A percentile compares a stretch with the other conserved stretches of the same genome.
phyloP scores from a whole-genome alignment of 2,888 invertebrate genomes.

The Hipparchia semele region DNA sequence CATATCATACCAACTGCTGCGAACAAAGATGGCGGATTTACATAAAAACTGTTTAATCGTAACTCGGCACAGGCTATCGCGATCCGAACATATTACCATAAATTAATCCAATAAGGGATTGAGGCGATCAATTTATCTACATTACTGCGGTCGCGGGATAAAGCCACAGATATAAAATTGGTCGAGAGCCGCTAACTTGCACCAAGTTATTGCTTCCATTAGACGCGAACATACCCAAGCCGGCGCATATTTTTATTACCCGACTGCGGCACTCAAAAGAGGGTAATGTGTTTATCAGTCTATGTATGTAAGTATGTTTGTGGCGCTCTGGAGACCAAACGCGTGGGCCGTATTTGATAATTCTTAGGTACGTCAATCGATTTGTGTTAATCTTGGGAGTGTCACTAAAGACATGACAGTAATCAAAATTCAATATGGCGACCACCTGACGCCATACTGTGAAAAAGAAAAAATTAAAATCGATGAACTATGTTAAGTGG shows the following conservation, averaged over 20 bases:
- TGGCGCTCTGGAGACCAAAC: too few species aligned
- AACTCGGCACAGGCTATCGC: slow-evolving; percentile 69
- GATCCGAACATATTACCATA: slow-evolving; percentile 73
- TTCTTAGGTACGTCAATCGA: too few species aligned
- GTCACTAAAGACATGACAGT: too few species aligned
- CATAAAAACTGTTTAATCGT: slow-evolving; percentile 80
- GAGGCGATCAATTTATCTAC: slow-evolving; percentile 70
- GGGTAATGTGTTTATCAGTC: too few species aligned
- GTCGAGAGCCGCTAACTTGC: slow-evolving; percentile 49
- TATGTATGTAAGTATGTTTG: too few species aligned
- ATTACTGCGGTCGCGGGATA: slow-evolving; percentile 63
- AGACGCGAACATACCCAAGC: slow-evolving; percentile 45
- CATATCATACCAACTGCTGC: slow-evolving; percentile 59
- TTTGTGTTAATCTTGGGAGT: too few species aligned
- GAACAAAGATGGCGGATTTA: slow-evolving; percentile 74
- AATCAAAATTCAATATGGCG: too few species aligned
- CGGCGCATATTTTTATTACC: slow-evolving; percentile 22
- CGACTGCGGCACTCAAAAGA: too few species aligned
- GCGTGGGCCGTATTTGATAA: too few species aligned
- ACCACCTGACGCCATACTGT: too few species aligned
- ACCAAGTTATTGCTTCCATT: slow-evolving; percentile 61
- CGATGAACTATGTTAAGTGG: too few species aligned
- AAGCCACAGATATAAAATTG: slow-evolving; percentile 46
- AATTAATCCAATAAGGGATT: slow-evolving; percentile 72
- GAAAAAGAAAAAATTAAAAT: too few species aligned